Evolutionary conservation across 2,888 invertebrate species (phyloP).

Genomic region (Alloplasta piceator): DNA sequence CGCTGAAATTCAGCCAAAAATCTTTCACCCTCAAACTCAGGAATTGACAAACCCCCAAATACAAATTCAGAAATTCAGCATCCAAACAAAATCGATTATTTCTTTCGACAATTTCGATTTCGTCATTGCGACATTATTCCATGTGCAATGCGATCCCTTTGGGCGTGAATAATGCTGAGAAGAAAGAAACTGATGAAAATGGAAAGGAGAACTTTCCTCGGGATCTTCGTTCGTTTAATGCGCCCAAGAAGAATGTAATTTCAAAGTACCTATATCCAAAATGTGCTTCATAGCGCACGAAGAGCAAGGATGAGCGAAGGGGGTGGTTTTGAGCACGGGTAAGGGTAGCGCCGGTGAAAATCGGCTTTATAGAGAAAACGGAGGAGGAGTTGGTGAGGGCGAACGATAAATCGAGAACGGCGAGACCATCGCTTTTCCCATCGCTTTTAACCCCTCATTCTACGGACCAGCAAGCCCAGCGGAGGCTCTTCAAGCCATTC

Average conservation of each 20-base stretch:
- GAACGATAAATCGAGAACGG: conserved; percentile 43
- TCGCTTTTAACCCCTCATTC: conserved; percentile 1
- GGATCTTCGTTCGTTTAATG: background rate
- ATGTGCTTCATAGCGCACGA: background rate
- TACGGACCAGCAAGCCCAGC: background rate
- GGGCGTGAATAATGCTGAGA: too few relatives aligned
- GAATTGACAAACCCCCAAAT: too few relatives aligned
- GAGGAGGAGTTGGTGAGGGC: background rate
- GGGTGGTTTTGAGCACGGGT: background rate
- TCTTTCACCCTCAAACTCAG: too few relatives aligned
- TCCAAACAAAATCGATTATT: too few relatives aligned
- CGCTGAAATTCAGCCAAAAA: too few relatives aligned
- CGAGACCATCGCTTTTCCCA: conserved; percentile 19
- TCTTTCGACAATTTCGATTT: too few relatives aligned
- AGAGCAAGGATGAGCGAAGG: background rate
- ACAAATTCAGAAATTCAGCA: too few relatives aligned
- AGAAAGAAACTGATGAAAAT: too few relatives aligned
- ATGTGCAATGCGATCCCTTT: too few relatives aligned
- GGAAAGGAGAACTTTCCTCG: too few relatives aligned
- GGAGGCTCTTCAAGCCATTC: conserved; percentile 42
- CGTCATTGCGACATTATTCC: too few relatives aligned
- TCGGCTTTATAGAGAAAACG: background rate
- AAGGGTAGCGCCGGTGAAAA: background rate
- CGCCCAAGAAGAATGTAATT: background rate
- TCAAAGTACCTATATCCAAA: conserved; percentile 1